Evolutionary conservation across 2,113 vertebrate genomes (phyloP).

Genomic region (Menura novaehollandiae): DNA sequence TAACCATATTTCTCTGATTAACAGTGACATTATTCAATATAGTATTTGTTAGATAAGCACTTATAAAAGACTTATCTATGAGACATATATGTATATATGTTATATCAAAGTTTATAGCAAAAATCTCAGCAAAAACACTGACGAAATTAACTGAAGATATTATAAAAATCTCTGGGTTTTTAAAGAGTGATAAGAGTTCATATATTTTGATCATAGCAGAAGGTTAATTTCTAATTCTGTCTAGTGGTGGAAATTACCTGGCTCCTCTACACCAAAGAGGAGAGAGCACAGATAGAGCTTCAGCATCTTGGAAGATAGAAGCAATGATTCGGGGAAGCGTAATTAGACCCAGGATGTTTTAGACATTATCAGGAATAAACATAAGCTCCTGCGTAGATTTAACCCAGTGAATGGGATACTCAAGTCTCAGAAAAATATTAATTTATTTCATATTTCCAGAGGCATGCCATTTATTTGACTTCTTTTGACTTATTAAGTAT

Average conservation of each 20-base stretch:
- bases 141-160: not conserved
- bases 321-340: not conserved
- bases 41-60: not conserved
- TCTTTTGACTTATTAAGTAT: constrained; percentile 60
- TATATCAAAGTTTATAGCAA: not conserved
- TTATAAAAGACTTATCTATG: not conserved
- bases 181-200: not conserved
- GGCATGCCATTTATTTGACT: constrained; percentile 31
- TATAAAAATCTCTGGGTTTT: not conserved
- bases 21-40: not conserved
- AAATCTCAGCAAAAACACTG: not conserved
- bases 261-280: not conserved
- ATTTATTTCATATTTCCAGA: constrained; percentile 35
- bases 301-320: not conserved
- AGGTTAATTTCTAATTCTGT: not conserved
- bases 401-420: not conserved
- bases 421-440: constrained; percentile 25
- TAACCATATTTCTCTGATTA: not conserved
- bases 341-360: not conserved
- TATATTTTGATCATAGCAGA: not conserved
- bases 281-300: not conserved
- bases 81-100: no score
- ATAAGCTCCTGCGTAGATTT: not conserved
- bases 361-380: constrained; percentile 8
- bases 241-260: not conserved